phyloP scores from a whole-genome alignment of 2,113 vertebrate genomes.

The Chrysochloris asiatica region DNA sequence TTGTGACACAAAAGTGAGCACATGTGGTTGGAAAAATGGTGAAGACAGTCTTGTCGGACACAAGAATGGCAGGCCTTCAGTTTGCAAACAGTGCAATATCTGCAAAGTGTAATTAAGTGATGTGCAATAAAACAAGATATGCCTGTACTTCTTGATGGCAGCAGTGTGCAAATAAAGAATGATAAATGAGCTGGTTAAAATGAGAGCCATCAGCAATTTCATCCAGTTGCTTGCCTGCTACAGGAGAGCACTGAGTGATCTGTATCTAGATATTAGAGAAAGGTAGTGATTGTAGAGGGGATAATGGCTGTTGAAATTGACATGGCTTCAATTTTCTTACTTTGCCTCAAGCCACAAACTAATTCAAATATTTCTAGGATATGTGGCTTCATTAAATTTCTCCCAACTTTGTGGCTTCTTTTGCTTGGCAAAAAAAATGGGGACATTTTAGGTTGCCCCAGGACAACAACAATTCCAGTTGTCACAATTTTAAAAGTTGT shows the following conservation, averaged over 20 bases:
- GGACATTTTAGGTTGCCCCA: conserved; percentile 13
- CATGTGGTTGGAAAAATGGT: no score
- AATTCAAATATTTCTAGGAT: conserved; percentile 45
- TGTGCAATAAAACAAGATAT: no score
- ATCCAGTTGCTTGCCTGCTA: background rate
- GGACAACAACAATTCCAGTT: conserved; percentile 13
- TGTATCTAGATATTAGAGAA: background rate
- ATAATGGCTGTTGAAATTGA: background rate
- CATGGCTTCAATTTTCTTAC: conserved; percentile 37
- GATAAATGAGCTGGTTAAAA: no score
- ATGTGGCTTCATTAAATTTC: background rate
- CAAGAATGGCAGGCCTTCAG: no score
- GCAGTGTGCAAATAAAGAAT: background rate
- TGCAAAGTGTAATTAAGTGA: no score
- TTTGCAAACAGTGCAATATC: no score
- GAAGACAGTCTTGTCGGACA: no score
- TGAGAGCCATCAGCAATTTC: background rate
- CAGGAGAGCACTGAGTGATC: conserved; percentile 1
- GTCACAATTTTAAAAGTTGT: conserved; percentile 31
- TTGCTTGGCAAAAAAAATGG: background rate
- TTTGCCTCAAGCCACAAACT: conserved; percentile 53
- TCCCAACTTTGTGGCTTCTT: background rate
- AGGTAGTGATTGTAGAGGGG: background rate
- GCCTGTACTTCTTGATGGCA: background rate
- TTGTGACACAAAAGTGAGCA: no score